These are phyloP conservation scores for Myiozetetes cayanensis DNA, from an alignment of 2,113 vertebrate species.

Conservation along the genomic window DNA sequence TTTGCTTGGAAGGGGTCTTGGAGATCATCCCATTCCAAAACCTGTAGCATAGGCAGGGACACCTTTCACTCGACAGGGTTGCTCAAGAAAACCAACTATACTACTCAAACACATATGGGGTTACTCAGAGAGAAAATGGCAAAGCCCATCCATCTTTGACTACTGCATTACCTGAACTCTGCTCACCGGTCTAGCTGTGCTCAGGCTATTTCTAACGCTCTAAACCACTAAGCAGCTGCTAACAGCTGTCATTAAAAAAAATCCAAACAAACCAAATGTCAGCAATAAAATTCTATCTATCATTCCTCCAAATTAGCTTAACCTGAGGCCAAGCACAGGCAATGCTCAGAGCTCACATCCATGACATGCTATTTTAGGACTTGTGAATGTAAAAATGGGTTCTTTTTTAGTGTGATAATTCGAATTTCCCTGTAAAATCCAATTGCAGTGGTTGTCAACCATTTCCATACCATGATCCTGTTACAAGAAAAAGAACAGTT, in stretches of 20 bases:
- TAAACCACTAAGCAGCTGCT: conserved; percentile 28
- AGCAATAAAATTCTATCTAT: conserved; percentile 51
- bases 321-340: conserved; percentile 51
- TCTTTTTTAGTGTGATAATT: conserved; percentile 36
- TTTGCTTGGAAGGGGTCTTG: background rate
- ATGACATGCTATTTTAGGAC: conserved; percentile 41
- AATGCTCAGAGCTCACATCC: background rate
- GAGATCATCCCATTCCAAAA: background rate
- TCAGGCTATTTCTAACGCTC: background rate
- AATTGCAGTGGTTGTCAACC: conserved; percentile 4
- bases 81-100: background rate
- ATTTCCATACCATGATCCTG: background rate
- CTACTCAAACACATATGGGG: background rate
- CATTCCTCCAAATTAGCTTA: conserved; percentile 50
- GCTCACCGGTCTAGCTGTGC: background rate
- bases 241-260: conserved; percentile 40
- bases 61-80: background rate
- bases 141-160: background rate
- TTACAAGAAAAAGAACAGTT: background rate
- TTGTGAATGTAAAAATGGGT: background rate
- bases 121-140: background rate
- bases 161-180: background rate
- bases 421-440: conserved; percentile 9
- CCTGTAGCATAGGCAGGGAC: background rate
- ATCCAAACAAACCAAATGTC: background rate